Base-by-base conservation (phyloP, 2,113 vertebrate species). In the Micromys minutus region DNA sequence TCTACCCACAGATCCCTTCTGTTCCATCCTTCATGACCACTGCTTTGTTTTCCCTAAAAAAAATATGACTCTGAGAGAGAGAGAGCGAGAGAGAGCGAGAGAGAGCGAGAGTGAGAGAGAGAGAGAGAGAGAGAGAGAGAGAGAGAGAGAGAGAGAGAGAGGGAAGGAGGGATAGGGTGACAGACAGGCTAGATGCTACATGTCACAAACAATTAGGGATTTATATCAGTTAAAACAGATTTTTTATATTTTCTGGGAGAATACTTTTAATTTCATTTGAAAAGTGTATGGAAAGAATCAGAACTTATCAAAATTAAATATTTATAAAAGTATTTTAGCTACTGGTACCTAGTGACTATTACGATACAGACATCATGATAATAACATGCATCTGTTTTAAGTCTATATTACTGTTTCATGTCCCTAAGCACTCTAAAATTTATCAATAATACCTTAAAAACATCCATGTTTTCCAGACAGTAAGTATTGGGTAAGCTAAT, bases 1-100 rank as follows among this genome's bases (percentile, higher is more conserved):
- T 2, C 2, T 39, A 9, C 17, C 69, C 17, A 8, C 36, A 21
- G 17, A 8, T 7, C 0, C 7, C 36, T n/a, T n/a, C 36, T 71
- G 12, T n/a, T 16, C 17, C 69, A 71, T n/a, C 16, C 7, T 15
- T 11, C 34, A 1, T 17, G 3, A 15, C 34, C 5, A 7, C 34
- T 69, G 4, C 34, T 69, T 36, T 3, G 7, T 21, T n/a, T 71
- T 17, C 7, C 6, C n/a, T 71, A n/a, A 71, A 71, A n/a, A 71
- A 31, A 17, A 19, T 16, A 71, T 5, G 36, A 29, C 29, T 34
- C 29, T 15, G 11, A 67, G 65, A 16, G 22, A 24, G 5, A 61
- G 19, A 50, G 50, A 50, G 5, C 10, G 5, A 50, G 50, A 50
- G 50, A 50, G 50, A 50, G 12, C 34, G 65, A 15, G 26, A 26